Percentiles rank a stretch among this genome's conserved stretches.
Evolutionary conservation across 2,888 invertebrate species (phyloP).

Genomic region (Yponomeuta cagnagella): DNA sequence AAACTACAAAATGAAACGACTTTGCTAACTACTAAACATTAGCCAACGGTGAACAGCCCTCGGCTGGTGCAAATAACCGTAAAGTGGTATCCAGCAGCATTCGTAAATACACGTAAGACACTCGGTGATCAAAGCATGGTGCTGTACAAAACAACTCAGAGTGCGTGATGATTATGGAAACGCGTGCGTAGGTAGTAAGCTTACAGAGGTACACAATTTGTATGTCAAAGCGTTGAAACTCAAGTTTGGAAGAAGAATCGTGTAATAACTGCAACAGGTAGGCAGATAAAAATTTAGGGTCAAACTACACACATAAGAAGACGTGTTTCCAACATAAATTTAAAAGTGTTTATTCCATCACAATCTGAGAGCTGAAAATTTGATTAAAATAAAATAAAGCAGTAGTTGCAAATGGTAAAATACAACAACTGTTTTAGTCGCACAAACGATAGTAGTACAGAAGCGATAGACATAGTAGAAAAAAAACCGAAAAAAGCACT

Average conservation of each 20-base stretch:
- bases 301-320: no score
- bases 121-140: slow-evolving; percentile 29
- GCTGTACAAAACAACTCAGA: slow-evolving; percentile 35
- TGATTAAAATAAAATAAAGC: no score
- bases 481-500: slow-evolving; percentile 17
- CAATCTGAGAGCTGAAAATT: no score
- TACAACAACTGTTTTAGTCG: no score
- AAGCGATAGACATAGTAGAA: neutral
- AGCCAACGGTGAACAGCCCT: no score
- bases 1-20: no score
- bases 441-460: no score
- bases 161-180: slow-evolving; percentile 70
- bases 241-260: slow-evolving; percentile 23
- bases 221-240: slow-evolving; percentile 31
- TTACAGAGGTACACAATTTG: slow-evolving; percentile 26
- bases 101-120: neutral
- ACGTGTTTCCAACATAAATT: no score
- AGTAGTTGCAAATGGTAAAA: no score
- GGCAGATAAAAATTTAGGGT: no score
- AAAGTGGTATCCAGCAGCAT: neutral
- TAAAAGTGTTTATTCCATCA: no score
- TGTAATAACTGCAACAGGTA: neutral
- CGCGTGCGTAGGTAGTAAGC: slow-evolving; percentile 48
- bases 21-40: no score
- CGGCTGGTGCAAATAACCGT: neutral